Percentiles rank a stretch among this genome's conserved stretches.
These are phyloP conservation scores for Alligator sinensis DNA, from an alignment of 2,113 vertebrate species.

Conservation along the genomic window DNA sequence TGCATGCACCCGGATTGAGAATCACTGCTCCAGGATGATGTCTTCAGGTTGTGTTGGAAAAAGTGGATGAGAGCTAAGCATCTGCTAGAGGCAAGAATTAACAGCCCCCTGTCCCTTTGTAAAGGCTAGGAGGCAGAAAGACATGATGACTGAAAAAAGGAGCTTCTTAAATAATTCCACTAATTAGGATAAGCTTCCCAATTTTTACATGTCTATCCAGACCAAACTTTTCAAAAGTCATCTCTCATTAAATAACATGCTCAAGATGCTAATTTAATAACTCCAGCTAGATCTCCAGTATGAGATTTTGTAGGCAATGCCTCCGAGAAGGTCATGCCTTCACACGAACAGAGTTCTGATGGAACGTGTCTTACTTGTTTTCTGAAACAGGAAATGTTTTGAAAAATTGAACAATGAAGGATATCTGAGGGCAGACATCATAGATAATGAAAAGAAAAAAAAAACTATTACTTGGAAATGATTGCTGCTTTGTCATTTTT, in stretches of 20 bases:
- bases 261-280: accelerated
- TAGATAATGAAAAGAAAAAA: conserved; percentile 67
- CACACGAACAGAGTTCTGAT: background rate
- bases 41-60: background rate
- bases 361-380: conserved; percentile 2
- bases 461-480: conserved; percentile 55
- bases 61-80: background rate
- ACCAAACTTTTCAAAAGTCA: background rate
- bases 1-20: no score
- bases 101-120: background rate
- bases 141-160: background rate
- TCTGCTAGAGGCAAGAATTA: background rate
- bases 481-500: conserved; percentile 66
- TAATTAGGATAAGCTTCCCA: background rate
- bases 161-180: background rate
- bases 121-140: background rate
- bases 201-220: background rate
- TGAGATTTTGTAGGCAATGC: background rate
- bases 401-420: conserved; percentile 57
- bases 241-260: accelerated
- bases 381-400: conserved; percentile 43
- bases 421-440: conserved; percentile 57
- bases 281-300: background rate
- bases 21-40: background rate
- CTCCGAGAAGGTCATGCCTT: background rate